phyloP scores from a whole-genome alignment of 2,113 vertebrate species.

The Sorex fumeus region DNA sequence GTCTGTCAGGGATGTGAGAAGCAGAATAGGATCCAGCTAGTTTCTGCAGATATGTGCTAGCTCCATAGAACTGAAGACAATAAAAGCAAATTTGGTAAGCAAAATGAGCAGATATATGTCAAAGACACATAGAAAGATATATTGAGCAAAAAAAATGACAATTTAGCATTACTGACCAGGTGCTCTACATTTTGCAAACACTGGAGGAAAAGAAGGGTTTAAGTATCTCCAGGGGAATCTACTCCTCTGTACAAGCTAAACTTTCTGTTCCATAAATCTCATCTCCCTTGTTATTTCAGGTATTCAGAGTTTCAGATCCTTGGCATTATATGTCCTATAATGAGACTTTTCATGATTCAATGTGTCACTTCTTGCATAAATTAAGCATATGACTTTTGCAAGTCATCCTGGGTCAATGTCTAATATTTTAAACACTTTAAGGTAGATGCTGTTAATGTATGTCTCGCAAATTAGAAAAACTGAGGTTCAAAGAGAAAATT shows the following conservation, averaged over 20 bases:
- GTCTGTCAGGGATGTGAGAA: constrained; percentile 76
- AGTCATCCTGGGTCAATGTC: neutral
- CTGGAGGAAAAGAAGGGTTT: neutral
- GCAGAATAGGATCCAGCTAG: constrained; percentile 60
- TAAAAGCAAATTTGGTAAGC: constrained; percentile 48
- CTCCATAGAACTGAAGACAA: constrained; percentile 41
- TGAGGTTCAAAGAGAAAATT: neutral
- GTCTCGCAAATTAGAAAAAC: constrained; percentile 27
- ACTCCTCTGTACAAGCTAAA: neutral
- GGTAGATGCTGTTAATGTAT: neutral
- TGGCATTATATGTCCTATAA: neutral
- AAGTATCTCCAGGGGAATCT: neutral
- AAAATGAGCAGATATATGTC: constrained; percentile 35
- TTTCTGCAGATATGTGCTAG: constrained; percentile 65
- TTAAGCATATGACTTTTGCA: neutral
- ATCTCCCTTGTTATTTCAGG: neutral
- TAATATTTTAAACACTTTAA: neutral
- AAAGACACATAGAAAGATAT: constrained; percentile 23
- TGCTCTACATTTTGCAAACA: neutral
- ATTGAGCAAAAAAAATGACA: constrained; percentile 7
- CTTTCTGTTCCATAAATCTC: neutral
- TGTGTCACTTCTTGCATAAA: neutral
- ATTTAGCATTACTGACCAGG: neutral
- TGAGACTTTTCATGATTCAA: constrained; percentile 25
- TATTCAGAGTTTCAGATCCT: neutral